Evolutionary conservation across 64 coral and sea anemone genomes (phyloP), one percentile per base, ranked within the genome.

Genomic region (Stichodactyla helianthus): DNA sequence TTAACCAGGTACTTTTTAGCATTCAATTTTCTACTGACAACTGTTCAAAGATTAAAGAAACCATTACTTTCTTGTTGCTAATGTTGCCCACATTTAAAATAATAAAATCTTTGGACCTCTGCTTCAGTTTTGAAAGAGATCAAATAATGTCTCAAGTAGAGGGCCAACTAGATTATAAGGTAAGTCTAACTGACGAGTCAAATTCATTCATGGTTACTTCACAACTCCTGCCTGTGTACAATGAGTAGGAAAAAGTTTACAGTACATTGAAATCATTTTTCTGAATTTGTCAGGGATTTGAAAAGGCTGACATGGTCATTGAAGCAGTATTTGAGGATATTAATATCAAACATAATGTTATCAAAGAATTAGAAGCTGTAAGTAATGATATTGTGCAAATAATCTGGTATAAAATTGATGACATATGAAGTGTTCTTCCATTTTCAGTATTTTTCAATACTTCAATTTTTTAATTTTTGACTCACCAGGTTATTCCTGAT

Each of bases 281-380:
- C 12, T 65, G 18, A n/a, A 23, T 86, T 51, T 82, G 18, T 8
- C 52, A 98, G 93, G 91, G 91, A 28, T 98, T 98, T 88, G 83
- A 88, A 60, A 94, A 93, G 11, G 84, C 82, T 22, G 97, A 99
- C 85, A 95, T 99, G 93, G 93, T 99, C 16, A 99, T 99, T 82
- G 97, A 99, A 88, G 97, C 97, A 77, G 97, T 99, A 22, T 99
- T 99, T 91, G 97, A 99, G 87, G 97, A 99, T 68, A 71, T 99
- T 6, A 95, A 83, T 74, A 95, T 99, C 88, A 99, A 99, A 60
- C 97, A 99, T 81, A 99, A 93, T 88, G 97, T 99, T n/a, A 91
- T 99, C 65, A 99, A 93, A 22, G 97, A 99, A 90, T 88, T 99
- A 55, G 97, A 99, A 88, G 76, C 78, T 81, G 78, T 81, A 81